Evolutionary conservation across 2,888 invertebrate species (phyloP).

Genomic region (Operophtera brumata): DNA sequence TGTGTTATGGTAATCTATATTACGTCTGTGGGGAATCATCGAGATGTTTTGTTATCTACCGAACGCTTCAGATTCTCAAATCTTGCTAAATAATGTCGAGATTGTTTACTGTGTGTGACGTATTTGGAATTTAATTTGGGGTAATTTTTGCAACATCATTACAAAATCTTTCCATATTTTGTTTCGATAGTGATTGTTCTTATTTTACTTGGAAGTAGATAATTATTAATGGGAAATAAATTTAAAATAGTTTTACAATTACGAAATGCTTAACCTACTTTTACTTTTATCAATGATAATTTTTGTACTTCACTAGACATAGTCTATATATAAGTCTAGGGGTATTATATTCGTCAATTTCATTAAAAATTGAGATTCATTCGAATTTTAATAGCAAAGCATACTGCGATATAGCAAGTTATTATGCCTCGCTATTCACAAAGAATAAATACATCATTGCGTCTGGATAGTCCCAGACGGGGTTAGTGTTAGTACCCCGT

Average conservation of each 20-base stretch:
- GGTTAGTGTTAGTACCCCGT: no score
- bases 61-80: constrained; percentile 3
- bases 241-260: background rate
- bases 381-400: no score
- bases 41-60: constrained; percentile 16
- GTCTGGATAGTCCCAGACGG: no score
- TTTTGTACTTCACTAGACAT: no score
- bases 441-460: no score
- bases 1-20: background rate
- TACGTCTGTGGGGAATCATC: constrained; percentile 10
- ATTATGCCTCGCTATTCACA: no score
- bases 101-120: background rate
- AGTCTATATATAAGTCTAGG: no score
- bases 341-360: no score
- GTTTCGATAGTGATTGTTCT: background rate
- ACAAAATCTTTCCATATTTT: background rate
- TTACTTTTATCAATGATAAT: no score
- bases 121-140: background rate
- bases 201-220: background rate
- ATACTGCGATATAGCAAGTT: no score
- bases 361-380: no score
- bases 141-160: background rate
- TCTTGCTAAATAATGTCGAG: background rate
- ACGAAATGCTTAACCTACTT: background rate
- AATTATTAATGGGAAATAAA: background rate